Base-by-base conservation (phyloP, 2,888 invertebrate genomes). In the Hemaris fuciformis region DNA sequence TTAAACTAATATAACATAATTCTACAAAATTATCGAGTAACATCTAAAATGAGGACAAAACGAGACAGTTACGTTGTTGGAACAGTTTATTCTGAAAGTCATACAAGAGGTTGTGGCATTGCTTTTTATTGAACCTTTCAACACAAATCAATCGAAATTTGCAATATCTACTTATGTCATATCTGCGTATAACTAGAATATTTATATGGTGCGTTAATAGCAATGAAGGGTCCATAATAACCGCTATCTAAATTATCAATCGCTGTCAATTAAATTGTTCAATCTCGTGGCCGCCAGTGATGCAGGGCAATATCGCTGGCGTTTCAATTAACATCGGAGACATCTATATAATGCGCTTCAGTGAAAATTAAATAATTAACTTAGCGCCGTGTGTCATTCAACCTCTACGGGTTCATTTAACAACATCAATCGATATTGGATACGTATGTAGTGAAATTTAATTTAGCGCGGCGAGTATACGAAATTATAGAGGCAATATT, bases 191-290 rank as follows among this genome's bases (percentile, higher is more conserved):
- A 63, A 65, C 65, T 64, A 67, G 64, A 66, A 69, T 65, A 67
- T 66, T 62, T 69, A 38, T 38, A 38, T 34, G 10, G 25, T 62
- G 65, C 66, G 61, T 69, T 65, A 65, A 66, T 68, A 66, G 65
- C 61, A 66, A 62, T 62, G 68, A 74, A 74, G 71, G 75, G 69
- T 71, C 69, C 66, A 68, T 74, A 73, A 76, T 79, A 76, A 72
- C 74, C 78, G 76, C 77, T 81, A 83, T 85, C 84, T 83, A 81
- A 85, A 83, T 85, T 84, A 85, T 85, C 83, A 84, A 85, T 85
- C 81, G 77, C 71, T 69, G 76, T 80, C 80, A 80, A 80, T 85
- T 84, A 83, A 85, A 83, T 81, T 81, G 79, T 78, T 76, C 81
- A 82, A 82, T 84, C 80, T 77, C 74, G 73, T 57, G 65, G 65